These are phyloP conservation scores for Toxotes lorentzi DNA, from an alignment of 2,797 vertebrate genomes.

Conservation along the genomic window DNA sequence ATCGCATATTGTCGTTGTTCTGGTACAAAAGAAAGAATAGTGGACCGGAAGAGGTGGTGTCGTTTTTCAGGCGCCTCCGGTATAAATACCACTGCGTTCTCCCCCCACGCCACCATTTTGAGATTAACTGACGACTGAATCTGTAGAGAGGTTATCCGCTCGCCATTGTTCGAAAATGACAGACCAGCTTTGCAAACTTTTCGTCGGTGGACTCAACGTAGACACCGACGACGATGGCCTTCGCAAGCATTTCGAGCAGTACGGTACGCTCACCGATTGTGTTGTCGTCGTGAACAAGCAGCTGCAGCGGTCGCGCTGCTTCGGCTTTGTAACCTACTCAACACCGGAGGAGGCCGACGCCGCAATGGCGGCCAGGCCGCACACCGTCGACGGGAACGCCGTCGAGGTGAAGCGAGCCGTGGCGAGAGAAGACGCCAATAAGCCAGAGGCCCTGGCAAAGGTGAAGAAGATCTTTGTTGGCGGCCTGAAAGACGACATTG, in stretches of 20 bases:
- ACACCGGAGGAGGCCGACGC: slow-evolving; percentile 94
- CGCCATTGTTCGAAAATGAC: slow-evolving; percentile 79
- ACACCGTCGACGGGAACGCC: slow-evolving; percentile 94
- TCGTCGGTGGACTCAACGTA: slow-evolving; percentile 96
- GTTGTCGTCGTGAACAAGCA: slow-evolving; percentile 98
- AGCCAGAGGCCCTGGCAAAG: slow-evolving; percentile 95
- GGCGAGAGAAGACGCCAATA: slow-evolving; percentile 95
- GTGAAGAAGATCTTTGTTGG: slow-evolving; percentile 98
- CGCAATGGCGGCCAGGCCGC: slow-evolving; percentile 95
- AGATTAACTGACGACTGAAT: background rate
- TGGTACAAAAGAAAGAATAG: background rate
- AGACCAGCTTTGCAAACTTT: slow-evolving; percentile 95
- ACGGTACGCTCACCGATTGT: slow-evolving; percentile 94
- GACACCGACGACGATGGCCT: slow-evolving; percentile 96
- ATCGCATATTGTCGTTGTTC: fast-evolving
- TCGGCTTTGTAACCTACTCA: slow-evolving; percentile 98
- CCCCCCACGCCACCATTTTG: slow-evolving; percentile 64
- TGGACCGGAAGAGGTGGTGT: slow-evolving; percentile 57
- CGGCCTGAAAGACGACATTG: slow-evolving; percentile 93
- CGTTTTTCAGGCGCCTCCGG: fast-evolving
- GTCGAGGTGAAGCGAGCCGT: slow-evolving; percentile 98
- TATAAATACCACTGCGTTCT: slow-evolving; percentile 57
- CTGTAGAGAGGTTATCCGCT: fast-evolving
- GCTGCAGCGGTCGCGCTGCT: slow-evolving; percentile 96
- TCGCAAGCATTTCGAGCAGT: slow-evolving; percentile 95